These are phyloP conservation scores for Tangara arthus DNA, from an alignment of 2,797 vertebrate genomes.

Conservation along the genomic window DNA sequence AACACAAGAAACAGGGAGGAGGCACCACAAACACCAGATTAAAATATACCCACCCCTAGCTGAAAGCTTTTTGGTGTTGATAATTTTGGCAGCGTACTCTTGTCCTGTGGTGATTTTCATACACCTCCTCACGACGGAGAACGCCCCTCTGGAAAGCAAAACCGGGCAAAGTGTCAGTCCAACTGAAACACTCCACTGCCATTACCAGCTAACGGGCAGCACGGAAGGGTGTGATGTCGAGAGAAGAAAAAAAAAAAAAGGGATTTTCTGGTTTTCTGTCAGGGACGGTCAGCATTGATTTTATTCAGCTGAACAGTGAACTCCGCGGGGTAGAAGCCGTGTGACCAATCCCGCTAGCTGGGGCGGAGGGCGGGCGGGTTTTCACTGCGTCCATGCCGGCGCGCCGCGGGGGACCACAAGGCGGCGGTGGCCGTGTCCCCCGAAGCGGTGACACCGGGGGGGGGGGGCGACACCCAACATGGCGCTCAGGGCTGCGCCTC, in stretches of 20 bases:
- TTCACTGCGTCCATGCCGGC: background rate
- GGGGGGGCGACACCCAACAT: background rate
- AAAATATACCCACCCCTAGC: constrained; percentile 87
- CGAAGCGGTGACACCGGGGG: background rate
- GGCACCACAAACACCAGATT: background rate
- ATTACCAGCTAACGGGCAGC: background rate
- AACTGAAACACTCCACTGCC: background rate
- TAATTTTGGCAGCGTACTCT: constrained; percentile 97
- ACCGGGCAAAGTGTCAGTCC: constrained; percentile 51
- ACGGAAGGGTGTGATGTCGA: background rate
- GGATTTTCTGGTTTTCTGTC: background rate
- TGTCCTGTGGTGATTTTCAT: constrained; percentile 96
- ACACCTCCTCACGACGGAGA: constrained; percentile 95
- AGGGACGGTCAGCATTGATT: background rate
- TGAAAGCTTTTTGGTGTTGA: constrained; percentile 98
- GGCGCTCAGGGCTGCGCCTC: background rate
- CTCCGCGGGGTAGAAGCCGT: background rate
- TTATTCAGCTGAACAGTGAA: background rate
- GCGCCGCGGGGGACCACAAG: background rate
- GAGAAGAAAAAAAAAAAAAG: background rate
- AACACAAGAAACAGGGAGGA: background rate
- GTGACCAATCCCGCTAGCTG: background rate
- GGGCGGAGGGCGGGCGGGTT: background rate
- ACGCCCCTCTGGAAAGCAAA: constrained; percentile 87
- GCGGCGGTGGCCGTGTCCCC: background rate